A percentile compares a stretch with the other conserved stretches of the same genome.
phyloP scores from a whole-genome alignment of 92 coral and sea anemone genomes.

The Palythoa grandiflora region DNA sequence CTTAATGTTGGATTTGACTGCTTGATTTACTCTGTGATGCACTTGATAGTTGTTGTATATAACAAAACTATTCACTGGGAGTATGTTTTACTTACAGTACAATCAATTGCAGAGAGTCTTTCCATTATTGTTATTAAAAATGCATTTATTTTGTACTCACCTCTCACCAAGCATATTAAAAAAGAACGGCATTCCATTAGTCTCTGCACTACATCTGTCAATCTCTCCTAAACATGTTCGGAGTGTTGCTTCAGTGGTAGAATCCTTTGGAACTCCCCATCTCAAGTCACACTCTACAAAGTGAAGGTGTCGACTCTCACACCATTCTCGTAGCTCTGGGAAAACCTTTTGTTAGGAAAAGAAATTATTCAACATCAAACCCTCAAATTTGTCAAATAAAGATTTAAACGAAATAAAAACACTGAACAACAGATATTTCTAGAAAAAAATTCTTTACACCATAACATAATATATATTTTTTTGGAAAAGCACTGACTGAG shows the following conservation, averaged over 20 bases:
- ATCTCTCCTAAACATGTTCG: slow-evolving; percentile 78
- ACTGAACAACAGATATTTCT: no score
- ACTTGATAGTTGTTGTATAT: no score
- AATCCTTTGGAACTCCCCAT: slow-evolving; percentile 87
- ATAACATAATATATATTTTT: no score
- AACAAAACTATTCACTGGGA: no score
- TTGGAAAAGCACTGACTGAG: no score
- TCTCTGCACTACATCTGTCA: slow-evolving; percentile 78
- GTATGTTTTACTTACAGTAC: no score
- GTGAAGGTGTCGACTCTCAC: slow-evolving; percentile 72
- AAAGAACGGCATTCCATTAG: slow-evolving; percentile 77
- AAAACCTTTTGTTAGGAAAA: slow-evolving; percentile 57
- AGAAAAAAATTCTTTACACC: no score
- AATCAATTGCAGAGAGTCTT: no score
- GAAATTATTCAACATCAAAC: neutral
- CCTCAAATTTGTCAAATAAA: no score
- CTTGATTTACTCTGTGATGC: no score
- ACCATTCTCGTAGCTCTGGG: slow-evolving; percentile 85
- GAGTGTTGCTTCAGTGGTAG: slow-evolving; percentile 79
- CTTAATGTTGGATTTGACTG: no score
- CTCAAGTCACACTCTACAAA: slow-evolving; percentile 83
- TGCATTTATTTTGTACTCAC: slow-evolving; percentile 1
- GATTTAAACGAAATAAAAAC: no score
- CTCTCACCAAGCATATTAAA: slow-evolving; percentile 90
- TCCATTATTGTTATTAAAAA: neutral